phyloP scores from a whole-genome alignment of 1,140 invertebrate species.

The Copidosoma floridanum region DNA sequence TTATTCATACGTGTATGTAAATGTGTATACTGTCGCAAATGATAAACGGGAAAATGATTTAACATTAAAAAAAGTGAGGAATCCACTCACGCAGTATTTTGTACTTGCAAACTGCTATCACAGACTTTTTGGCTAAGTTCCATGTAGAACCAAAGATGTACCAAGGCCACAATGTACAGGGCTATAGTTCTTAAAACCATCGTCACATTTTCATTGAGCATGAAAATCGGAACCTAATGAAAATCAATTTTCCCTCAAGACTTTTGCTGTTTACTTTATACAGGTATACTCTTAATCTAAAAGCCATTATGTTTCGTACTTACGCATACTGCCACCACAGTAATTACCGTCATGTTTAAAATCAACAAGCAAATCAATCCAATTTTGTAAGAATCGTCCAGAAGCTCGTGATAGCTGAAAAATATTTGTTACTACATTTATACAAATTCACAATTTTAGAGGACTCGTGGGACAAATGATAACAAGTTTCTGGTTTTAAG shows the following conservation, averaged over 20 bases:
- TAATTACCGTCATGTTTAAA: background rate
- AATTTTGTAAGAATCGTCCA: background rate
- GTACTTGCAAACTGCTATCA: background rate
- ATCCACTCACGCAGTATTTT: background rate
- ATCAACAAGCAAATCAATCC: background rate
- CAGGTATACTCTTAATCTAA: too few relatives aligned
- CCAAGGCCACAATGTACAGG: background rate
- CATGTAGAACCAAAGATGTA: background rate
- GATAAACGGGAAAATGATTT: too few relatives aligned
- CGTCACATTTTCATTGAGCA: background rate
- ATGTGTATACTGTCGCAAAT: too few relatives aligned
- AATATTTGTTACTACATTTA: too few relatives aligned
- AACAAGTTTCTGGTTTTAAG: too few relatives aligned
- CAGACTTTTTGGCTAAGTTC: background rate
- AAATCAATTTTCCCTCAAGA: background rate
- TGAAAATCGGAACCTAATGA: background rate
- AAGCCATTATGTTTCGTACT: too few relatives aligned
- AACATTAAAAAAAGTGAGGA: too few relatives aligned
- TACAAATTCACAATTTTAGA: too few relatives aligned
- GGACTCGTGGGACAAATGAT: too few relatives aligned
- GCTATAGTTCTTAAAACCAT: background rate
- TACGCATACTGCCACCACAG: background rate
- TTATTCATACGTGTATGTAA: too few relatives aligned
- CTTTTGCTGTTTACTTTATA: background rate
- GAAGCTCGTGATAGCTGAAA: background rate